A percentile compares a stretch with the other conserved stretches of the same genome.
Conservation (phyloP, 2,797 vertebrate genomes). For the Morus bassanus region DNA sequence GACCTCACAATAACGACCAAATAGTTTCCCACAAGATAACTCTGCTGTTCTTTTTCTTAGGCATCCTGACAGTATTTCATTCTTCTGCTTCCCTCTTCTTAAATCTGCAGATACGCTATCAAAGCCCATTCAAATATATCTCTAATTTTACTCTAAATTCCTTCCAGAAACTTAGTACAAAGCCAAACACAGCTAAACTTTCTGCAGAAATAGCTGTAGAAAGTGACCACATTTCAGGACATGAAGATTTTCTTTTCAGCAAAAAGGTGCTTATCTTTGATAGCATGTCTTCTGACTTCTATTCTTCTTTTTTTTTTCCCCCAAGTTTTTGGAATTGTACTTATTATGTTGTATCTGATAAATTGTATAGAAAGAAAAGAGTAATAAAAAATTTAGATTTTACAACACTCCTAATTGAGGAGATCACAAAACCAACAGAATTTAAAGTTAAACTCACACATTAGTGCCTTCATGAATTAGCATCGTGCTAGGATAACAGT, state of each 20-base stretch:
- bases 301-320: fast-evolving
- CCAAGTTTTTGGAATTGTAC: neutral
- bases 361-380: neutral
- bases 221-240: neutral
- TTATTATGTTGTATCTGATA: neutral
- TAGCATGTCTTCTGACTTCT: fast-evolving
- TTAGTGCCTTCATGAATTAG: neutral
- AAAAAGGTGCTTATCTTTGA: neutral
- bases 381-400: neutral
- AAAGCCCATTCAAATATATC: neutral
- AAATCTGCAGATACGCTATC: neutral
- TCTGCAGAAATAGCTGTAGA: neutral
- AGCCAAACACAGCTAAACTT: neutral
- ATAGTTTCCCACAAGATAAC: neutral
- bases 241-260: fast-evolving
- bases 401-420: neutral
- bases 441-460: neutral
- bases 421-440: neutral
- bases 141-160: neutral
- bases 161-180: neutral
- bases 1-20: neutral
- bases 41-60: neutral
- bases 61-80: neutral
- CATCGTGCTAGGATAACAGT: neutral
- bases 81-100: neutral